Percentiles rank a stretch among this genome's conserved stretches.
These are phyloP conservation scores for Himalopsyche tibetana DNA, from an alignment of 2,888 invertebrate genomes.

Conservation along the genomic window DNA sequence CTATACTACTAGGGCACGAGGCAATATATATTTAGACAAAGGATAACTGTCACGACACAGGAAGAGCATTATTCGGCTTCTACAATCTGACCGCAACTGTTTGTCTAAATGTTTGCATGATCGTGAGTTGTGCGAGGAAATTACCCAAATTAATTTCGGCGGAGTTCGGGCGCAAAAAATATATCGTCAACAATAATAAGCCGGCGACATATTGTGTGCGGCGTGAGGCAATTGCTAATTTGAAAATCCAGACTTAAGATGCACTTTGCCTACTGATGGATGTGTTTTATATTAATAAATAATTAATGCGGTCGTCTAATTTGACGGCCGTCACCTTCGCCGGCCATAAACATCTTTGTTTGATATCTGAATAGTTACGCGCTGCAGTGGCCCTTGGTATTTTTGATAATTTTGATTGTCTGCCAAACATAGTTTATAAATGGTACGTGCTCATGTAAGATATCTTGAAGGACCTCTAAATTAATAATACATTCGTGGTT, in stretches of 20 bases:
- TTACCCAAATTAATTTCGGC: slow-evolving; percentile 2
- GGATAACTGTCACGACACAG: too few relatives aligned
- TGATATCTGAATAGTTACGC: background rate
- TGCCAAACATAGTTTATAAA: slow-evolving; percentile 13
- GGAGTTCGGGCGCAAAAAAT: slow-evolving; percentile 6
- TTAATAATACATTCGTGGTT: too few relatives aligned
- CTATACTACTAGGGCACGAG: too few relatives aligned
- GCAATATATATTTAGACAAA: too few relatives aligned
- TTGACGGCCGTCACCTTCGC: slow-evolving; percentile 23
- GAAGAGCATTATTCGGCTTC: too few relatives aligned
- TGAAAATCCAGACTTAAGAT: slow-evolving; percentile 4
- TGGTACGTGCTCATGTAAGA: background rate
- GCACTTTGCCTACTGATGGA: slow-evolving; percentile 35
- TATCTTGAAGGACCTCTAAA: background rate
- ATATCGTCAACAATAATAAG: background rate
- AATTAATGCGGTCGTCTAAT: slow-evolving; percentile 7
- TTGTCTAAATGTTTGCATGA: background rate
- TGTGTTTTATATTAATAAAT: background rate
- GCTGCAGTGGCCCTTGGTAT: slow-evolving; percentile 10
- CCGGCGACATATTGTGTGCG: background rate
- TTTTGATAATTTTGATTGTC: background rate
- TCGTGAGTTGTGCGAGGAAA: background rate
- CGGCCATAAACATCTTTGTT: background rate
- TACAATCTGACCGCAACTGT: too few relatives aligned
- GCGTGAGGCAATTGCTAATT: slow-evolving; percentile 1